Percentiles rank a stretch among this genome's conserved stretches.
phyloP scores from a whole-genome alignment of 1,140 invertebrate genomes.

The Penaeus indicus region DNA sequence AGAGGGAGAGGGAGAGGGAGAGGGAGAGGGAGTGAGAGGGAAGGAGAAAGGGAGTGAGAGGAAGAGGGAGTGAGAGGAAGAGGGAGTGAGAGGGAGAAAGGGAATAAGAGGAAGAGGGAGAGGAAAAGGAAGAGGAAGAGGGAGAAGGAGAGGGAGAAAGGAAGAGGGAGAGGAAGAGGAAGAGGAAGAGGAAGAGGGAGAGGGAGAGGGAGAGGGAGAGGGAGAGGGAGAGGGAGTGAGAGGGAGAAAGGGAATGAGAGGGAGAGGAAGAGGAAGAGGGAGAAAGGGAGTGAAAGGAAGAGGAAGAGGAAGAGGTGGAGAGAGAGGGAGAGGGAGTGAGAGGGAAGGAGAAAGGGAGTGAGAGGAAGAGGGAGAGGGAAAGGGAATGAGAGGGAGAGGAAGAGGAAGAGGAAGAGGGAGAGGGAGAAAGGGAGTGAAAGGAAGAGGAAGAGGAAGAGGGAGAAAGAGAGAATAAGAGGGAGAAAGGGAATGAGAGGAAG shows the following conservation, averaged over 20 bases:
- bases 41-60: too few species aligned
- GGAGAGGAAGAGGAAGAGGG: neutral
- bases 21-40: too few species aligned
- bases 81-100: too few species aligned
- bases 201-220: neutral
- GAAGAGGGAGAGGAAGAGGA: too few species aligned
- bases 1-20: too few species aligned
- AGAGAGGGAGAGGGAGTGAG: neutral
- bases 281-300: neutral
- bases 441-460: neutral
- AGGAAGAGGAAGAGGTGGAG: neutral
- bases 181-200: too few species aligned
- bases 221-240: conserved; percentile 23
- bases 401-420: neutral
- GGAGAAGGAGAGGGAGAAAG: too few species aligned
- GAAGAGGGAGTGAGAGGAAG: too few species aligned
- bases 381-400: neutral
- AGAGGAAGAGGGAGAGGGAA: conserved; percentile 6
- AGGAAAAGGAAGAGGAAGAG: too few species aligned
- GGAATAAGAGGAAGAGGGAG: too few species aligned
- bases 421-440: neutral
- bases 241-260: neutral
- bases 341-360: neutral
- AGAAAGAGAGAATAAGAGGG: too few species aligned
- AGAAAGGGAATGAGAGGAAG: neutral